Evolutionary conservation across 2,113 vertebrate species (phyloP), one percentile per base, ranked within the genome.

Genomic region (Acrocephalus kingi): DNA sequence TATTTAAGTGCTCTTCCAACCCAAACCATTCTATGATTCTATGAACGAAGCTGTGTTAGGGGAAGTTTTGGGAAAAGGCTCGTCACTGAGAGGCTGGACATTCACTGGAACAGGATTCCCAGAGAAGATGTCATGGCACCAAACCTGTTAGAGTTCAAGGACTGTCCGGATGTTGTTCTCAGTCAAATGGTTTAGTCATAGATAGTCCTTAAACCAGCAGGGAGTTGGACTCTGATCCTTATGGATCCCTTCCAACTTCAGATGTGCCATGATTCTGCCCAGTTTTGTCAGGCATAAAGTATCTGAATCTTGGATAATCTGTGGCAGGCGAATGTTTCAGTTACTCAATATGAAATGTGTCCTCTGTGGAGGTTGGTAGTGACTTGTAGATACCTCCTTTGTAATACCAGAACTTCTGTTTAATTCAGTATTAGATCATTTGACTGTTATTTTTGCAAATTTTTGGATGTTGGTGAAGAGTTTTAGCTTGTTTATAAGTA

Each of bases 401-500:
- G 5, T n/a, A 16, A 87, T 83, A 59, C 54, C 61, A 72, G 24
- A 84, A 46, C 16, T 82, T 82, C 6, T 78, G 0, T 58, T 91
- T 49, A 46, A 56, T 31, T 88, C 19, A n/a, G 15, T 81, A 61
- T 76, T 62, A 58, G 31, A 33, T 93, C 6, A 48, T 55, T 91
- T 75, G 18, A 37, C 51, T 61, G 6, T 45, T 86, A 12, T 8
- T 88, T 79, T 41, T 76, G 46, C 23, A 56, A 43, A 83, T 35
- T 48, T 87, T 73, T 25, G n/a, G 25, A 6, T 68, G 23, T 84
- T 92, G 31, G 37, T 95, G 41, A 93, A 79, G 87, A 93, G 63
- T 75, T 97, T 90, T 72, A 71, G 37, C 82, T 95, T 96, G 78
- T 95, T 96, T 93, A 87, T 88, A 71, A 91, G 91, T 93, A 90